Base-by-base conservation (phyloP, 2,113 vertebrate genomes). In the Callospermophilus lateralis region DNA sequence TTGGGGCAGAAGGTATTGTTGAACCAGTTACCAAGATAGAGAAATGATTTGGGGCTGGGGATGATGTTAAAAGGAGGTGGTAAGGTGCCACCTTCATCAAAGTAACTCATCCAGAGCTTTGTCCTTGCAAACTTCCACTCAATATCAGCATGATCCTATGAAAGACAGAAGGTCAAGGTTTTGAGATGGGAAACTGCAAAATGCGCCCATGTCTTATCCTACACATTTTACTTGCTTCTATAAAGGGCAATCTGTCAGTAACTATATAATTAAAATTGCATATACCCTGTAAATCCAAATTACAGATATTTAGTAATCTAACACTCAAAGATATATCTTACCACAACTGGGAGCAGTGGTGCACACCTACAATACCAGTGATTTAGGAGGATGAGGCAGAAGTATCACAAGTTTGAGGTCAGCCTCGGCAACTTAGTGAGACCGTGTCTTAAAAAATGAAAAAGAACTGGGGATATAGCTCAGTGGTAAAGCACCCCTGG, bases 31-130 rank as follows among this genome's bases (percentile, higher is more conserved):
- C 99, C 99, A 34, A 99, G 99, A 98, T 99, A 99, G 98, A 99
- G 99, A 98, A 99, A 96, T 4, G 99, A 99, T 97, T 99, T 99
- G 95, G 99, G 99, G 73, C 99, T 99, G 11, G 99, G 99, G 74
- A 99, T 97, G 30, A 99, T 99, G 98, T 99, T 99, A 93, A 99
- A 99, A 2, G 99, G 99, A 48, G 99, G 99, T 22, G 99, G 99
- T 97, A 99, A 98, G n/a, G 99, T 99, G 42, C 99, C 99, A 2
- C 99, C 99, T 98, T 99, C 99, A 19, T 99, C 99, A 3, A 99
- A 99, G 96, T 99, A 99, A 95, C 99, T 99, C 99, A 99, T 99
- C 99, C 99, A 99, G 95, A 99, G 99, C 98, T 99, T 99, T 0
- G 99, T 99, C 94, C 99, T 99, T 6, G 99, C 99, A 79, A 99